Base-by-base conservation (phyloP, 2,113 vertebrate genomes). In the Saguinus imperator region DNA sequence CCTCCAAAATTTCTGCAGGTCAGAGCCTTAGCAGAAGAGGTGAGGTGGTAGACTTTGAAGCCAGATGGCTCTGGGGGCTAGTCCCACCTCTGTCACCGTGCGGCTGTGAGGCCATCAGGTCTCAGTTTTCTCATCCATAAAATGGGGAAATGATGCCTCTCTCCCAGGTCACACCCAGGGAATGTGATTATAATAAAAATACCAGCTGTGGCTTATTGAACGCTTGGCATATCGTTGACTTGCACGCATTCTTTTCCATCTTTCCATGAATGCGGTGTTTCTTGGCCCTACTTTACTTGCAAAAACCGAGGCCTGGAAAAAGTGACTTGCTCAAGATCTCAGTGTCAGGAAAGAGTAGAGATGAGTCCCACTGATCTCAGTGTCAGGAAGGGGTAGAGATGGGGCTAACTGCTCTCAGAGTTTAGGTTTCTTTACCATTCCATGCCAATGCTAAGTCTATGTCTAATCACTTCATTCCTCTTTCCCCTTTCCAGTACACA, bases 371-470 rank as follows among this genome's bases (percentile, higher is more conserved):
- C 40, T 43, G 45, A 37, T 50, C 80, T 68, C 55, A 14, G 1
- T 0, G 61, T 12, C 25, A 43, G 35, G 80, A 58, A 7, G 21
- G 8, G 3, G 1, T 10, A 8, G 83, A 8, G 57, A 20, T 0
- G 6, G 16, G n/a, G n/a, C n/a, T n/a, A n/a, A n/a, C n/a, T n/a
- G n/a, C n/a, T 48, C 37, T 61, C 87, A n/a, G 89, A 64, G 68
- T 27, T n/a, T 66, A 17, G 17, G 27, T 3, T 40, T 64, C 58
- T 20, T 73, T 20, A 0, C 0, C 3, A 14, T 32, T 32, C 72
- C 43, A 11, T 4, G 16, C 9, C 32, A 45, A 4, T 8, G 29
- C n/a, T 50, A 18, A 20, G 32, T 29, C 20, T 4, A 35, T 5
- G 50, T 4, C 12, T 32, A 23, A n/a, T 27, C 43, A 1, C 11